Evolutionary conservation across 2,888 invertebrate genomes (phyloP).

Genomic region (Anthophora plumipes): DNA sequence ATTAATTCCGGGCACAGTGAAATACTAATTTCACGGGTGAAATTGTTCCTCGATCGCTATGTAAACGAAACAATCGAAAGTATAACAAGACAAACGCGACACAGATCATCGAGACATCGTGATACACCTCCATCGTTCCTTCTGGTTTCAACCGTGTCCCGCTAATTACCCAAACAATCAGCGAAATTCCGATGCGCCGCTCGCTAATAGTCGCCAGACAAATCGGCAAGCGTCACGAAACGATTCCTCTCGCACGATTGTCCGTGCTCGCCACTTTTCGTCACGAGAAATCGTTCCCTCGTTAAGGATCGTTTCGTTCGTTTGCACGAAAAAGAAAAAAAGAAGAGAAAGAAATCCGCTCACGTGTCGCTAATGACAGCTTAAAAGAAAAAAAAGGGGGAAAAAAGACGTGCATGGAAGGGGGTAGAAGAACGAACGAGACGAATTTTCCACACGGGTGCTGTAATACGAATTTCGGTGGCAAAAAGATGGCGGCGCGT

Average conservation of each 20-base stretch:
- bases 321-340: not conserved
- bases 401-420: no score
- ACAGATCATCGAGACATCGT: conserved; percentile 23
- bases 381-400: not conserved
- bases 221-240: conserved; percentile 51
- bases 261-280: not conserved
- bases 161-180: conserved; percentile 55
- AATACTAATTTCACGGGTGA: not conserved
- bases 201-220: conserved; percentile 51
- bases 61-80: conserved; percentile 14
- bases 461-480: conserved; percentile 46
- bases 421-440: not conserved
- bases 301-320: not conserved
- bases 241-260: conserved; percentile 30
- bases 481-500: conserved; percentile 48
- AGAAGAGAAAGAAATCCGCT: conserved; percentile 42
- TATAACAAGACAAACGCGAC: no score
- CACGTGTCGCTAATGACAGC: conserved; percentile 49
- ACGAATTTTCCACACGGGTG: conserved; percentile 24
- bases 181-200: conserved; percentile 46
- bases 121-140: conserved; percentile 27
- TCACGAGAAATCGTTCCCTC: conserved; percentile 37
- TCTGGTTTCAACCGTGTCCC: conserved; percentile 11
- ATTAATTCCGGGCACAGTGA: not conserved
- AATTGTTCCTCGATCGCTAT: not conserved